Evolutionary conservation across 2,888 invertebrate genomes (phyloP), one percentile per base, ranked within the genome.

Genomic region (Dynastes maya): DNA sequence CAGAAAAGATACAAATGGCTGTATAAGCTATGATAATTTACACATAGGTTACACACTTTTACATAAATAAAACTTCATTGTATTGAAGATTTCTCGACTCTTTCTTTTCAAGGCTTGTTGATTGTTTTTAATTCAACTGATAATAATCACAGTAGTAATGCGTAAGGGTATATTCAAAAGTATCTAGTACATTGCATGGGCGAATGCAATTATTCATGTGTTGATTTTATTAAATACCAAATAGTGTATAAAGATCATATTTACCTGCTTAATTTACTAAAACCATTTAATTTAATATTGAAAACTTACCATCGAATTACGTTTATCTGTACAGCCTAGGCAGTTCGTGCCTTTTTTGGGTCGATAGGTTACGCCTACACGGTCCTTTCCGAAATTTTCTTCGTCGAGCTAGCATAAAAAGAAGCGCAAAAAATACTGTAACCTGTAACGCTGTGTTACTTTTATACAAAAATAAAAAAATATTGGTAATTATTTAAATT

Each of bases 251-350:
- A 29, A 29, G 8, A 32, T 32, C 61, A n/a, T 29, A 63, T 9
- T 63, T 16, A 58, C 55, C 55, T 58, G 55, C 22, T 6, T 58
- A 58, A 58, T 58, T 58, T 58, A 16, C 16, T 58, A 22, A 22
- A 58, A 58, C 55, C 22, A 16, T 58, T 58, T 58, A 58, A 58
- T n/a, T 68, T 51, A 51, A 68, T 51, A 49, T 68, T 68, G 13
- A 22, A 53, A 79, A 91, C 95, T 95, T 93, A 95, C 95, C 92
- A 93, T 92, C 85, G 94, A 94, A 89, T 93, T 92, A 88, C 93
- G 93, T 84, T 93, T 92, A 86, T 94, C 93, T 88, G 93, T 91
- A 90, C 94, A 94, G 88, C 93, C 92, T 87, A 94, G 91, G 89
- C 94, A 94, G 90, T 93, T 93, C 86, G 92, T 92, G 83, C 88